phyloP scores from a whole-genome alignment of 2,888 invertebrate species.

The Ectemnius cavifrons region DNA sequence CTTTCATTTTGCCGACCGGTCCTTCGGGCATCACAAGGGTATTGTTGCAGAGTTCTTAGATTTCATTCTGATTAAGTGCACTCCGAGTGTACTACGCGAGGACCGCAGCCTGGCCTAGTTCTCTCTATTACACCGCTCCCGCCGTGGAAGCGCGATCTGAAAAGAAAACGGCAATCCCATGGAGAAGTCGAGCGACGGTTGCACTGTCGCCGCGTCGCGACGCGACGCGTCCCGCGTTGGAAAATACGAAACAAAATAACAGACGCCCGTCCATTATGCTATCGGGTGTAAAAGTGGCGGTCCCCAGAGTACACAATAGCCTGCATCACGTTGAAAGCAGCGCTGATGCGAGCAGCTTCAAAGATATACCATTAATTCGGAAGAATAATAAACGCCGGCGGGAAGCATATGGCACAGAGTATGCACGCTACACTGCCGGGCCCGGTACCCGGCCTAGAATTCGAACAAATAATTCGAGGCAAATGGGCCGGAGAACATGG shows the following conservation, averaged over 20 bases:
- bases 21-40: conserved; percentile 49
- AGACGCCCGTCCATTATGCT: not conserved
- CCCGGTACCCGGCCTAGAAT: not conserved
- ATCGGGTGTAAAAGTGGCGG: conserved; percentile 2
- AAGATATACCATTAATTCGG: conserved; percentile 1
- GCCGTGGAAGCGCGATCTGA: no score
- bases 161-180: no score
- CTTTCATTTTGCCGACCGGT: conserved; percentile 60
- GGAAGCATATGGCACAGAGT: not conserved
- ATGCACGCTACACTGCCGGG: not conserved
- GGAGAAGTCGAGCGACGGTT: conserved; percentile 16
- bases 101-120: conserved; percentile 46
- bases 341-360: conserved; percentile 1
- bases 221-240: conserved; percentile 3
- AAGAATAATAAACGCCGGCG: conserved; percentile 2
- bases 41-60: conserved; percentile 52
- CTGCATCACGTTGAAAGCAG: not conserved
- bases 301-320: not conserved
- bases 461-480: not conserved
- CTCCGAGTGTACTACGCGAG: conserved; percentile 26
- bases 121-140: conserved; percentile 22
- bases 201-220: not conserved
- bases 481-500: not conserved
- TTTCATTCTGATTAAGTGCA: conserved; percentile 60
- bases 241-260: no score